Base-by-base conservation (phyloP, 2,113 vertebrate genomes). In the Aphyosemion australe region DNA sequence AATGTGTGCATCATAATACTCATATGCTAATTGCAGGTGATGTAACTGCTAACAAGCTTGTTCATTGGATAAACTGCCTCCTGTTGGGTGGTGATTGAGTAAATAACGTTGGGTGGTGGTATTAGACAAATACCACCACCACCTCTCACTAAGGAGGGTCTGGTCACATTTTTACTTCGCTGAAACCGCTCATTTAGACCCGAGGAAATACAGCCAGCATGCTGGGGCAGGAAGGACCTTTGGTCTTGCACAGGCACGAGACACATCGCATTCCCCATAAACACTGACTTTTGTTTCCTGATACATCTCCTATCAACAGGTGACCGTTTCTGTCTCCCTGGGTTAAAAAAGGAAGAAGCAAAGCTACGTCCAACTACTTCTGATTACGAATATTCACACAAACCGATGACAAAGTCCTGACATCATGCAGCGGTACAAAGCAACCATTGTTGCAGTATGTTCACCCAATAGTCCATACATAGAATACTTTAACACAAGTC, bases 361-460 rank as follows among this genome's bases (percentile, higher is more conserved):
- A n/a, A 69, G 14, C 60, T 69, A 63, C 66, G 84, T 57, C 43
- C 46, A 55, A 53, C 58, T n/a, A 51, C 37, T 64, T 67, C 55
- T 71, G 34, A 60, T 65, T 62, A 26, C 19, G 49, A 42, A 42
- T 51, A 61, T 75, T 37, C 34, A 41, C 52, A 51, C 26, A 21
- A 67, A 47, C 37, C 59, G 71, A 83, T 80, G 69, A 72, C 70
- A 61, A 39, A 66, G 66, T 41, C 59, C 39, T 90, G 88, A 91
- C 81, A 81, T 90, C 80, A 88, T 64, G 69, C 49, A 53, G 58
- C 43, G 55, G 69, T 67, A 91, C 83, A 91, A 84, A 86, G 80
- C 58, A 43, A 52, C 61, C 72, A 73, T 89, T 90, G 88, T 92
- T 65, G 68, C 39, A 47, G 69, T 47, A 42, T 76, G 62, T 45